phyloP scores from a whole-genome alignment of 2,113 vertebrate genomes.

The Chamaea fasciata region DNA sequence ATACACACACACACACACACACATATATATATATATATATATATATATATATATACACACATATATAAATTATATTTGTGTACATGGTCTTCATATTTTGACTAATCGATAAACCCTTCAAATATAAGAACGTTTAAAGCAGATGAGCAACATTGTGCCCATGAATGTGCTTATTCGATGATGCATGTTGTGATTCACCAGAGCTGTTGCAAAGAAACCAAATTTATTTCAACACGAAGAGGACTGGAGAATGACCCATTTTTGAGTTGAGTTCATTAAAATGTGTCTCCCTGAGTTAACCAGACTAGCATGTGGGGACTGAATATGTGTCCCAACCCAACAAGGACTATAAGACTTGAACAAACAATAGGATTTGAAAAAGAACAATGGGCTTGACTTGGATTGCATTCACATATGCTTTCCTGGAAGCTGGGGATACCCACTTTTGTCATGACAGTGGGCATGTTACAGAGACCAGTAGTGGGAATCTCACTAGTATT shows the following conservation, averaged over 20 bases:
- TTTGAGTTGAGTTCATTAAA: background rate
- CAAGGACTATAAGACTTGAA: background rate
- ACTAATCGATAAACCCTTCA: background rate
- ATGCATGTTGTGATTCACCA: background rate
- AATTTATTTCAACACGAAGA: background rate
- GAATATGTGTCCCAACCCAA: background rate
- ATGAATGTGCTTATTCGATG: background rate
- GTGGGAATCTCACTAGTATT: background rate
- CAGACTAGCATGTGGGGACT: background rate
- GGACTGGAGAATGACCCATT: background rate
- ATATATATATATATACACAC: no score
- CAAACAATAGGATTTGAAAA: background rate
- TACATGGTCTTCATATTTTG: background rate
- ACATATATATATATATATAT: no score
- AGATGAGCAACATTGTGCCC: fast-evolving
- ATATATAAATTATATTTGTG: background rate
- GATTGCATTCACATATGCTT: background rate
- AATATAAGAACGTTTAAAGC: background rate
- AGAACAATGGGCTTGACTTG: background rate
- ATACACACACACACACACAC: no score
- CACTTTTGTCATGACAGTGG: background rate
- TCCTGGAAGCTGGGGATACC: fast-evolving
- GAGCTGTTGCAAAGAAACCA: background rate
- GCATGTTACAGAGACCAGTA: fast-evolving
- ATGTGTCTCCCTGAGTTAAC: background rate